A percentile compares a stretch with the other conserved stretches of the same genome.
Evolutionary conservation across 2,888 invertebrate species (phyloP).

Genomic region (Conomelus anceps): DNA sequence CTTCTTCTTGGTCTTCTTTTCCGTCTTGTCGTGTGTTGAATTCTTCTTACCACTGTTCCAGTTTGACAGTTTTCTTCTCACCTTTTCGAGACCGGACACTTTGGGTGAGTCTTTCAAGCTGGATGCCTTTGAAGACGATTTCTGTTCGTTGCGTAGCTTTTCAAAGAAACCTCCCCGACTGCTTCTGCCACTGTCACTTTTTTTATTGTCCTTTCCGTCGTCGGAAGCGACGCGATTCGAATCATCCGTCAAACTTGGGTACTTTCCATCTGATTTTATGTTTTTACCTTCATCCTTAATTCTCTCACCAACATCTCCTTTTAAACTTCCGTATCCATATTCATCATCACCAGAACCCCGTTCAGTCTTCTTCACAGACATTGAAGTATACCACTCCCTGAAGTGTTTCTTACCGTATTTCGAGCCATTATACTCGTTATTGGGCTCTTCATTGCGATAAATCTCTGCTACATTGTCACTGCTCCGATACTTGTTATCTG

Average conservation of each 20-base stretch:
- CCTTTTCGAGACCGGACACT: background rate
- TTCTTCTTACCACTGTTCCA: background rate
- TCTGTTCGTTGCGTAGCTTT: background rate
- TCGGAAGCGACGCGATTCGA: background rate
- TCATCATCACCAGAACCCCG: background rate
- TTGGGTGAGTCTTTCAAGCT: background rate
- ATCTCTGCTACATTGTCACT: background rate
- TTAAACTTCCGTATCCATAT: background rate
- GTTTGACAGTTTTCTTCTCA: background rate
- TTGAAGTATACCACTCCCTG: background rate
- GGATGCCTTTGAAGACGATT: background rate
- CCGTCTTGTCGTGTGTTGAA: constrained; percentile 18
- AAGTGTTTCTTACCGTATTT: background rate
- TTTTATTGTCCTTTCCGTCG: background rate
- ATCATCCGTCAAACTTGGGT: background rate
- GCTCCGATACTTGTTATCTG: background rate
- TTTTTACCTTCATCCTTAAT: background rate
- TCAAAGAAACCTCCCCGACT: background rate
- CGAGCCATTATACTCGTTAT: background rate
- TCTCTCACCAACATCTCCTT: background rate
- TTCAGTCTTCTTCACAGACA: background rate
- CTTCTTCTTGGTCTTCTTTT: constrained; percentile 17
- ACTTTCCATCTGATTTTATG: background rate
- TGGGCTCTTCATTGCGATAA: background rate
- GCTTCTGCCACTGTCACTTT: background rate